phyloP scores from a whole-genome alignment of 2,113 vertebrate species.

The Etia nguti region DNA sequence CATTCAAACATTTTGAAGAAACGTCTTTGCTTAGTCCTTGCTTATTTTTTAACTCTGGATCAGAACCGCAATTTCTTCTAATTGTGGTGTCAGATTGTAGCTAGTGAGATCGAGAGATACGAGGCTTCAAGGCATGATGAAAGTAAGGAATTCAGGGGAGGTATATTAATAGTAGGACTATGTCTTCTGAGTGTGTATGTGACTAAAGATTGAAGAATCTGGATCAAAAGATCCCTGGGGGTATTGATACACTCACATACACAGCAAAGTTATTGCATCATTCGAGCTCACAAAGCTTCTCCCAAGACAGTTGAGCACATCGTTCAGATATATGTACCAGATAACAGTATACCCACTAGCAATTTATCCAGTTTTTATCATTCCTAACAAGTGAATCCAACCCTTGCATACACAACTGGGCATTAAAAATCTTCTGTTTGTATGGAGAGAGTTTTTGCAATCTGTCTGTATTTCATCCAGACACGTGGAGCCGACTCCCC shows the following conservation, averaged over 20 bases:
- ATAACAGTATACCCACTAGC: not conserved
- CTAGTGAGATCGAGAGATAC: not conserved
- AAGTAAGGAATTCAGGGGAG: not conserved
- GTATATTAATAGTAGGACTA: slow-evolving; percentile 31
- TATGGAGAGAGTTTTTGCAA: not conserved
- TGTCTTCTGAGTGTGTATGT: not conserved
- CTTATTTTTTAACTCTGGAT: not conserved
- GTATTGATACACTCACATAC: not conserved
- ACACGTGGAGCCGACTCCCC: not conserved
- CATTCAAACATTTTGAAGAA: not conserved
- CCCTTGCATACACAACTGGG: not conserved
- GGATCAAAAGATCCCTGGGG: slow-evolving; percentile 42
- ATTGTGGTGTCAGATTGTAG: slow-evolving; percentile 2
- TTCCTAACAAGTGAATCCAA: not conserved
- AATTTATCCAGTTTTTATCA: not conserved
- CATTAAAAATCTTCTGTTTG: not conserved
- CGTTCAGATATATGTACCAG: not conserved
- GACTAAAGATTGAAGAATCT: slow-evolving; percentile 30
- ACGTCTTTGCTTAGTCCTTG: not conserved
- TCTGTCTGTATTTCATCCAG: not conserved
- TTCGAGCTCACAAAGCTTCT: not conserved
- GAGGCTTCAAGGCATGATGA: slow-evolving; percentile 6
- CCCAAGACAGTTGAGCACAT: not conserved
- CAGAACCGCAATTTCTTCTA: not conserved
- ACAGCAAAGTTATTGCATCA: not conserved